Evolutionary conservation across 2,797 vertebrate genomes (phyloP).

Genomic region (Rhinichthys osculus): DNA sequence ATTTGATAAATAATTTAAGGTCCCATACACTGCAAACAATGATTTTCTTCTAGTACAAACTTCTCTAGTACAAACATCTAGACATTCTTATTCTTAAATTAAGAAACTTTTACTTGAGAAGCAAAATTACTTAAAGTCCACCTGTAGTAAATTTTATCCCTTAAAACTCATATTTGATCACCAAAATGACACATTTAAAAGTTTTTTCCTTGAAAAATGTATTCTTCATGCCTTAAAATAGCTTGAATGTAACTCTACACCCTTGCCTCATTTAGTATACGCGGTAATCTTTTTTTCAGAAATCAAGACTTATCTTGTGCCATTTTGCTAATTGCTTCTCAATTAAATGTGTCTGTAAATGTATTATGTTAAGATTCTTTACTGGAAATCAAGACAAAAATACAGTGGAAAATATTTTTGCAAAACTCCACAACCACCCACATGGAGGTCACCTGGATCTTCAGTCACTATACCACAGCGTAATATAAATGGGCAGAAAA

Average conservation of each 20-base stretch:
- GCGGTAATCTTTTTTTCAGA: neutral
- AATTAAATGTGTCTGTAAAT: neutral
- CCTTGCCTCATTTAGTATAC: too few species aligned
- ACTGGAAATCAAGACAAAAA: neutral
- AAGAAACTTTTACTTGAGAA: neutral
- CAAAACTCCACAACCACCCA: slow-evolving; percentile 17
- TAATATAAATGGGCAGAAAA: slow-evolving; percentile 49
- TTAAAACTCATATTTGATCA: too few species aligned
- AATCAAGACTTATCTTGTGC: neutral
- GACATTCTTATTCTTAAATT: neutral
- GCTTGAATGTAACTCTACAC: too few species aligned
- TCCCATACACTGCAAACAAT: neutral
- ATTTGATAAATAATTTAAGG: neutral
- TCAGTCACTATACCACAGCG: neutral
- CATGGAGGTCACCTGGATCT: slow-evolving; percentile 26
- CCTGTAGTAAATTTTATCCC: too few species aligned
- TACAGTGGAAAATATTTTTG: neutral
- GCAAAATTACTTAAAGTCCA: neutral
- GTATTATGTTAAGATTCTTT: neutral
- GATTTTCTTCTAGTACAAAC: neutral
- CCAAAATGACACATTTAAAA: too few species aligned
- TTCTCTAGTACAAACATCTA: neutral
- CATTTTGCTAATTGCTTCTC: neutral
- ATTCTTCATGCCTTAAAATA: too few species aligned
- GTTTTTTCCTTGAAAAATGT: too few species aligned